These are phyloP conservation scores for Eolophus roseicapilla DNA, from an alignment of 2,113 vertebrate genomes.

Conservation along the genomic window DNA sequence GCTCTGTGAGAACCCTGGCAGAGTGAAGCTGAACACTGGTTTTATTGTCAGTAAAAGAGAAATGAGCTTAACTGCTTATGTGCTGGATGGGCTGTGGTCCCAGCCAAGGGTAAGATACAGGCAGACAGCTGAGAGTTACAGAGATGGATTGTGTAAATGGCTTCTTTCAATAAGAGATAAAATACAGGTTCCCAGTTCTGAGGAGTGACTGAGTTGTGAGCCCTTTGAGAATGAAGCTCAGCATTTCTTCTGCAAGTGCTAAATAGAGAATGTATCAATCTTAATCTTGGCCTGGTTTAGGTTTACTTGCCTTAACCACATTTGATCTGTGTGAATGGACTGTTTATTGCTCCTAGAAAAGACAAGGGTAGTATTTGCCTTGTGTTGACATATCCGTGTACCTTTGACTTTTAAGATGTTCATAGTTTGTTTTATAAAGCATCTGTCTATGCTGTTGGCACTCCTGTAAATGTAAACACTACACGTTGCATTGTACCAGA, in stretches of 20 bases:
- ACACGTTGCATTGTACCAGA: background rate
- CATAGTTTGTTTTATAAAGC: background rate
- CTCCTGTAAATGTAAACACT: slow-evolving; percentile 9
- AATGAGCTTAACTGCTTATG: background rate
- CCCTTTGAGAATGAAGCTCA: background rate
- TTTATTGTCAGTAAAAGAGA: background rate
- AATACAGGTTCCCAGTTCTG: background rate
- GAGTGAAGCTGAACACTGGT: background rate
- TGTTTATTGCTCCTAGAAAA: slow-evolving; percentile 11
- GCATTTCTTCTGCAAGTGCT: background rate
- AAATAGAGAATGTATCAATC: background rate
- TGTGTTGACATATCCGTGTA: background rate
- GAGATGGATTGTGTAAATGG: background rate
- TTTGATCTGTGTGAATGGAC: background rate
- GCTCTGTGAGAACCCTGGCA: background rate
- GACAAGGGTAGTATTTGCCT: background rate
- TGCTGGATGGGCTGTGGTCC: background rate
- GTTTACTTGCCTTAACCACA: slow-evolving; percentile 28
- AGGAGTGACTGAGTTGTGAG: background rate
- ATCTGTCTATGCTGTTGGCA: background rate
- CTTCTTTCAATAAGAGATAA: background rate
- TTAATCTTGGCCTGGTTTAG: slow-evolving; percentile 7
- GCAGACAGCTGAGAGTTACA: background rate
- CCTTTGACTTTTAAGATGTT: slow-evolving; percentile 8
- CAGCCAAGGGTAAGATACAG: background rate